Conservation (phyloP, 2,888 invertebrate genomes). For the Drosophila diplacantha region DNA sequence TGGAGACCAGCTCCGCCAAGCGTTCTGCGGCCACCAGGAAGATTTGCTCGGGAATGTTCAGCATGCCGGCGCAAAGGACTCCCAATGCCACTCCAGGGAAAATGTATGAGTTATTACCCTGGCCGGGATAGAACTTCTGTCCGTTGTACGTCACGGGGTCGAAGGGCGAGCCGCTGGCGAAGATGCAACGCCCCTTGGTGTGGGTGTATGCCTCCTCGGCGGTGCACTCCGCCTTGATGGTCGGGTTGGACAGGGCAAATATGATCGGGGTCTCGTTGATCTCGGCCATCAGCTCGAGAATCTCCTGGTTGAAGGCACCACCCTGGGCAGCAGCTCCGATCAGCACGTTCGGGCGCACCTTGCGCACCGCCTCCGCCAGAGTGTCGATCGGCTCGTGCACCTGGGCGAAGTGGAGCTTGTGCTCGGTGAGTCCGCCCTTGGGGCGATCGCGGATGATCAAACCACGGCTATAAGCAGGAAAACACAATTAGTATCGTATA, state of each 20-base stretch:
- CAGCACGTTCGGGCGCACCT: conserved; percentile 91
- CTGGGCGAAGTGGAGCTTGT: conserved; percentile 91
- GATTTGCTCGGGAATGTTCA: conserved; percentile 93
- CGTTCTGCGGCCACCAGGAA: conserved; percentile 94
- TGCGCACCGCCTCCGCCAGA: conserved; percentile 88
- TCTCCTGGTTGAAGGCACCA: conserved; percentile 94
- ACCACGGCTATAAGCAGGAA: conserved; percentile 83
- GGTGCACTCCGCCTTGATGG: conserved; percentile 99
- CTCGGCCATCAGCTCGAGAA: conserved; percentile 90
- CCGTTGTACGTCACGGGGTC: conserved; percentile 89
- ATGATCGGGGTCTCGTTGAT: conserved; percentile 93
- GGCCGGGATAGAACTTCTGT: conserved; percentile 91
- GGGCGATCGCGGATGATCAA: conserved; percentile 93
- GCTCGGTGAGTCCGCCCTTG: conserved; percentile 86
- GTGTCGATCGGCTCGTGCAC: conserved; percentile 86
- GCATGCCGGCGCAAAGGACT: conserved; percentile 90
- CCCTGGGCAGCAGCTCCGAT: conserved; percentile 96
- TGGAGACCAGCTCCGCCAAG: conserved; percentile 88
- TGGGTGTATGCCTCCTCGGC: conserved; percentile 95
- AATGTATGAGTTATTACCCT: conserved; percentile 98
- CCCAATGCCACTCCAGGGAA: conserved; percentile 98
- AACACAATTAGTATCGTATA: neutral
- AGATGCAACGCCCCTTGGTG: conserved; percentile 94
- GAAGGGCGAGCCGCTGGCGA: conserved; percentile 98
- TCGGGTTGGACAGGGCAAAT: conserved; percentile 99